Evolutionary conservation across 2,888 invertebrate genomes (phyloP), one percentile per base, ranked within the genome.

Genomic region (Petrophora chlorosata): DNA sequence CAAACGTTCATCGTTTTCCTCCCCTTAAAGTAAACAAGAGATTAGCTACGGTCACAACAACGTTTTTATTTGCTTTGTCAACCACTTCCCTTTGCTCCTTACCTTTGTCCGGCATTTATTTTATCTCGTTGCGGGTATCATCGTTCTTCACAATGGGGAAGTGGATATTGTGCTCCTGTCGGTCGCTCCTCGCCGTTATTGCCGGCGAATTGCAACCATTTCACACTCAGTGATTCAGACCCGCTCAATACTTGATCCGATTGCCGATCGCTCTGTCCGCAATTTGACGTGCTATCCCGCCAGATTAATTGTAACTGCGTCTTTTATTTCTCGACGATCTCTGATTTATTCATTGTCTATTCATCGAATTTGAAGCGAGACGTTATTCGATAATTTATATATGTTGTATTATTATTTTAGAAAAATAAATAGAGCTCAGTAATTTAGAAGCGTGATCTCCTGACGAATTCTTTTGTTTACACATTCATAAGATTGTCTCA

Each of bases 21-120:
- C 39, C 16, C 43, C 22, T 38, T 44, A 50, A 28, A n/a, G 39
- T 47, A 47, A 53, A 56, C 44, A 49, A 39, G 42, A 56, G 44
- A 49, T 56, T 49, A 52, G 56, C 52, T 43, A 41, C 48, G 42
- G 46, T 26, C 46, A 40, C 53, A 56, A 53, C 38, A 45, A 49
- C 42, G 32, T 51, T 53, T 53, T 53, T 55, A 49, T 57, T 51
- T 55, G 52, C 48, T 49, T 47, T 60, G 53, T 55, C 46, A 55
- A 60, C 48, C 41, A 51, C 49, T 60, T 51, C 48, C 49, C 54
- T 56, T 56, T 39, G 52, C 40, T 53, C 40, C 39, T 55, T 39
- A 53, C 55, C 50, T 60, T 56, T 56, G 55, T 58, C 51, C 49
- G 44, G 36, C 51, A 45, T 60, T 58, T 60, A 60, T 60, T 59